Conservation (phyloP, 2,888 invertebrate species). For the Mechanitis mazaeus region DNA sequence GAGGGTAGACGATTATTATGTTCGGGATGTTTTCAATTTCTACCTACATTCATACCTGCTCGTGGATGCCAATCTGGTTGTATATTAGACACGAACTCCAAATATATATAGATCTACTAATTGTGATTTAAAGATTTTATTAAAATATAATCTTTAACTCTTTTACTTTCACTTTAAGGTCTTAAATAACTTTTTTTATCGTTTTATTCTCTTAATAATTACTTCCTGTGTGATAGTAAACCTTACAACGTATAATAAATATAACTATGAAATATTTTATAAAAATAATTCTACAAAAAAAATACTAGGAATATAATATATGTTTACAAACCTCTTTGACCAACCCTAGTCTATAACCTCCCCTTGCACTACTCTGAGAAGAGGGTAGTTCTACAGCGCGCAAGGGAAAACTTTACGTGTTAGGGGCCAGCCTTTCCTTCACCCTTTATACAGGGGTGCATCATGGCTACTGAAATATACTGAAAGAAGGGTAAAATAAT, state of each 20-base stretch:
- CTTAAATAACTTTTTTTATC: no score
- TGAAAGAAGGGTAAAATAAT: slow-evolving; percentile 30
- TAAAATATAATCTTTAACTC: no score
- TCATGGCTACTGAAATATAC: slow-evolving; percentile 44
- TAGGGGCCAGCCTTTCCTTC: slow-evolving; percentile 44
- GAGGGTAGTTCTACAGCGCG: slow-evolving; percentile 72
- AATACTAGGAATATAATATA: no score
- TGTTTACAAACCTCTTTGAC: slow-evolving; percentile 37
- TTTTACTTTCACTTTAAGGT: no score
- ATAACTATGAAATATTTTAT: no score
- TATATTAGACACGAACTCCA: background rate
- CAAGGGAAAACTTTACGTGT: slow-evolving; percentile 69
- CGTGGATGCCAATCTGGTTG: background rate
- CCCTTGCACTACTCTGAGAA: slow-evolving; percentile 55
- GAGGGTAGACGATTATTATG: slow-evolving; percentile 4
- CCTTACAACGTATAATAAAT: no score
- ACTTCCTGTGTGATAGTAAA: no score
- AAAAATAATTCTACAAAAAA: no score
- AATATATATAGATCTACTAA: no score
- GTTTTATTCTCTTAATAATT: no score
- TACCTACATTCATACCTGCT: background rate
- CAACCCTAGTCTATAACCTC: slow-evolving; percentile 50
- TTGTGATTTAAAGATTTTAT: no score
- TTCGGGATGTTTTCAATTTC: background rate
- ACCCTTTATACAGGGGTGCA: slow-evolving; percentile 58